A percentile compares a stretch with the other conserved stretches of the same genome.
Conservation (phyloP, 2,888 invertebrate species). For the Oxystoma pomonae region DNA sequence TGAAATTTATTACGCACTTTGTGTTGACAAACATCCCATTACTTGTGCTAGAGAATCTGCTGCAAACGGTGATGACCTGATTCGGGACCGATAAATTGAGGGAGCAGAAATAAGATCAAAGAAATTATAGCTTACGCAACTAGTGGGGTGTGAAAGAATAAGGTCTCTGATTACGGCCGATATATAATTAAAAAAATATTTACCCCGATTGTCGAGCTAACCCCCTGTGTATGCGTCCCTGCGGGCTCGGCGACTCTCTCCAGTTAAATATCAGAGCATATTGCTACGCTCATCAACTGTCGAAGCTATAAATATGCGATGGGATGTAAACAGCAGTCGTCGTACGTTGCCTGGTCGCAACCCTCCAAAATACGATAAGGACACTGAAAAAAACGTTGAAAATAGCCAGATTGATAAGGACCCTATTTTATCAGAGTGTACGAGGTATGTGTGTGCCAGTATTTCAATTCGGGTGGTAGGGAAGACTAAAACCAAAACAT, state of each 20-base stretch:
- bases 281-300: constrained; percentile 51
- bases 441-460: no score
- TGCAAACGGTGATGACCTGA: neutral
- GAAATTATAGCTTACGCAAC: neutral
- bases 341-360: neutral
- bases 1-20: no score
- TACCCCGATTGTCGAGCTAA: neutral
- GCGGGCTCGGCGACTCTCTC: constrained; percentile 27
- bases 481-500: no score
- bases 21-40: no score
- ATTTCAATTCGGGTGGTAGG: no score
- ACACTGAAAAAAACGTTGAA: neutral
- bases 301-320: constrained; percentile 50
- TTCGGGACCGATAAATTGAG: neutral
- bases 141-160: neutral
- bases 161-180: neutral
- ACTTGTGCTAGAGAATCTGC: neutral
- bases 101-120: neutral
- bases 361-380: neutral
- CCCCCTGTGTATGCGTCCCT: neutral
- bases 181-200: neutral
- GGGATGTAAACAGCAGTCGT: constrained; percentile 46
- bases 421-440: no score
- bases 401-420: no score
- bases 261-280: constrained; percentile 47